Percentiles rank a stretch among this genome's conserved stretches.
Evolutionary conservation across 2,797 vertebrate species (phyloP).

Genomic region (Tachyglossus aculeatus): DNA sequence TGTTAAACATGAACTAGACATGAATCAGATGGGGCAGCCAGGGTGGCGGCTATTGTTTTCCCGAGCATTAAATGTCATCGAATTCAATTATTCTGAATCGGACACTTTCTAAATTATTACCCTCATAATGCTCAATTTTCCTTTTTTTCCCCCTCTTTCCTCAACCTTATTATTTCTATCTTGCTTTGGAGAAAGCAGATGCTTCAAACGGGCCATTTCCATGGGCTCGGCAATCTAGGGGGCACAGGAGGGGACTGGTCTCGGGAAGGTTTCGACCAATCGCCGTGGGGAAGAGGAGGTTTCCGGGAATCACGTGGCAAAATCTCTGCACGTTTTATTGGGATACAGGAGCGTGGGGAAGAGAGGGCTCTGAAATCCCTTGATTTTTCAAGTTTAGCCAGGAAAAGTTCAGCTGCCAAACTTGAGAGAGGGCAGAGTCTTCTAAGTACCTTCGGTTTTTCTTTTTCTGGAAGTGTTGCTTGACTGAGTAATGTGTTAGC

Average conservation of each 20-base stretch:
- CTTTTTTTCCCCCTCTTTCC: slow-evolving; percentile 67
- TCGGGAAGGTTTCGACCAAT: slow-evolving; percentile 19
- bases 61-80: slow-evolving; percentile 94
- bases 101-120: slow-evolving; percentile 82
- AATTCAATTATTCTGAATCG: slow-evolving; percentile 92
- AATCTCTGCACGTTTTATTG: not conserved
- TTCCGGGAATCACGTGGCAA: slow-evolving; percentile 24
- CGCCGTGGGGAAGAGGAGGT: slow-evolving; percentile 21
- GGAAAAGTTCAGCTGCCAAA: slow-evolving; percentile 34
- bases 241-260: slow-evolving; percentile 23
- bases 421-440: not conserved
- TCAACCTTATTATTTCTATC: slow-evolving; percentile 77
- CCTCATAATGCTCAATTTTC: slow-evolving; percentile 80
- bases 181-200: slow-evolving; percentile 64
- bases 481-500: slow-evolving; percentile 6
- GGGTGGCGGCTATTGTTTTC: slow-evolving; percentile 95
- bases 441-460: slow-evolving; percentile 30
- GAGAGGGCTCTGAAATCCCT: not conserved
- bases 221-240: slow-evolving; percentile 52
- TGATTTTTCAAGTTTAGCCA: not conserved
- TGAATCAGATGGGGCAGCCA: slow-evolving; percentile 88
- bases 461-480: slow-evolving; percentile 14
- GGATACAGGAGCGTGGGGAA: not conserved
- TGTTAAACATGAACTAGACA: slow-evolving; percentile 99
- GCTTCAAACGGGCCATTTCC: slow-evolving; percentile 61